These are phyloP conservation scores for Melanotaenia trifasciata DNA, from an alignment of 2,797 vertebrate species.

Conservation along the genomic window DNA sequence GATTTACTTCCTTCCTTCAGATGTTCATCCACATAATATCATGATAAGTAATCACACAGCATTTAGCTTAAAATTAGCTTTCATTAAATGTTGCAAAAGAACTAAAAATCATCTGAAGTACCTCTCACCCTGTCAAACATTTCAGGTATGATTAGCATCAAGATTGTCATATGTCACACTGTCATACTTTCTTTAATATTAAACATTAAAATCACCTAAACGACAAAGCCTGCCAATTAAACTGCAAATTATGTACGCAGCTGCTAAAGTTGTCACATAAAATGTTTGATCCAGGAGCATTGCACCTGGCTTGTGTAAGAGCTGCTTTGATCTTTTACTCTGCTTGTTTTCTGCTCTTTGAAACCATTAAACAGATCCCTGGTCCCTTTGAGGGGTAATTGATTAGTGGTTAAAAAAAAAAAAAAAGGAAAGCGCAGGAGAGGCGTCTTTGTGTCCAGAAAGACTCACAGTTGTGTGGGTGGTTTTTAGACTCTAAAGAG, in stretches of 20 bases:
- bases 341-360: conserved; percentile 71
- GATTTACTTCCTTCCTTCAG: not conserved
- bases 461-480: conserved; percentile 37
- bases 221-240: conserved; percentile 45
- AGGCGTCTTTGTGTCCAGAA: conserved; percentile 54
- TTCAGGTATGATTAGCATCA: conserved; percentile 42
- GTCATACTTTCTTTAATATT: conserved; percentile 23
- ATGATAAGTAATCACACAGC: conserved; percentile 20
- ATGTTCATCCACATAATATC: not conserved
- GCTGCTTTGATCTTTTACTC: conserved; percentile 78
- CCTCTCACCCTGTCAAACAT: conserved; percentile 40
- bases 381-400: conserved; percentile 69
- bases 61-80: conserved; percentile 37
- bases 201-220: conserved; percentile 22
- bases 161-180: conserved; percentile 17
- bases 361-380: conserved; percentile 66
- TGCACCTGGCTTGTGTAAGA: conserved; percentile 75
- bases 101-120: conserved; percentile 27
- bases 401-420: conserved; percentile 66
- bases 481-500: conserved; percentile 30
- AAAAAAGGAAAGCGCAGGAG: conserved; percentile 49
- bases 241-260: conserved; percentile 48
- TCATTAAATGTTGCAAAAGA: conserved; percentile 29
- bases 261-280: conserved; percentile 62
- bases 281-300: conserved; percentile 59